These are phyloP conservation scores for Parnassius smintheus DNA, from an alignment of 2,888 invertebrate genomes.

Conservation along the genomic window DNA sequence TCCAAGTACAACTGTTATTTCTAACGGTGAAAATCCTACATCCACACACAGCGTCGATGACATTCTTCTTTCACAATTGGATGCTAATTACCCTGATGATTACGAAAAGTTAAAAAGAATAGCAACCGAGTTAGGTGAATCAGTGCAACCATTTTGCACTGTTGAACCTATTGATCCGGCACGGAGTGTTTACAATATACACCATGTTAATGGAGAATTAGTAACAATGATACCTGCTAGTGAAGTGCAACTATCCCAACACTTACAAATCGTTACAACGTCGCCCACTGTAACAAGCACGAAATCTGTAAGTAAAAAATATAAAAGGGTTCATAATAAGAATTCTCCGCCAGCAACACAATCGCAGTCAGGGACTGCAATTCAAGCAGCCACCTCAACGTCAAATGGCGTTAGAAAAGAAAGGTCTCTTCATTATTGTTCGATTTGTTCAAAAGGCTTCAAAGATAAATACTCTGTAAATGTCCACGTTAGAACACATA, in stretches of 20 bases:
- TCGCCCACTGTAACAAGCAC: conserved; percentile 83
- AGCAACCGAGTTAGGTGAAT: conserved; percentile 90
- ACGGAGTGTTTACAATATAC: conserved; percentile 78
- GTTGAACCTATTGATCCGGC: conserved; percentile 77
- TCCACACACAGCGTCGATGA: conserved; percentile 86
- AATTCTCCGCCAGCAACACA: conserved; percentile 68
- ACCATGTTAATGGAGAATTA: conserved; percentile 71
- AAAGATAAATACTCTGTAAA: conserved; percentile 98
- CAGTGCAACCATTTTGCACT: conserved; percentile 86
- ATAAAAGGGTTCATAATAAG: conserved; percentile 83
- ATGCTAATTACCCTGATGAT: conserved; percentile 87
- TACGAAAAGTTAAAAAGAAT: conserved; percentile 92
- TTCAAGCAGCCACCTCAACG: conserved; percentile 81
- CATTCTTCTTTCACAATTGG: conserved; percentile 84
- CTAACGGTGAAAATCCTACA: conserved; percentile 77
- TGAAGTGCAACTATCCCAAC: conserved; percentile 70
- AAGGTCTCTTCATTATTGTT: conserved; percentile 93
- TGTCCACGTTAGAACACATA: conserved; percentile 98
- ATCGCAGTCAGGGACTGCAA: conserved; percentile 61
- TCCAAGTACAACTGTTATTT: conserved; percentile 61
- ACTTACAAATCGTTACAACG: conserved; percentile 80
- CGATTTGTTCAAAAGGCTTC: conserved; percentile 96
- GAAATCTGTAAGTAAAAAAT: conserved; percentile 85
- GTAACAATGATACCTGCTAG: conserved; percentile 75
- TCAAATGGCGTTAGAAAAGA: conserved; percentile 91